A percentile compares a stretch with the other conserved stretches of the same genome.
These are phyloP conservation scores for Anastrepha obliqua DNA, from an alignment of 1,140 invertebrate genomes.

Conservation along the genomic window DNA sequence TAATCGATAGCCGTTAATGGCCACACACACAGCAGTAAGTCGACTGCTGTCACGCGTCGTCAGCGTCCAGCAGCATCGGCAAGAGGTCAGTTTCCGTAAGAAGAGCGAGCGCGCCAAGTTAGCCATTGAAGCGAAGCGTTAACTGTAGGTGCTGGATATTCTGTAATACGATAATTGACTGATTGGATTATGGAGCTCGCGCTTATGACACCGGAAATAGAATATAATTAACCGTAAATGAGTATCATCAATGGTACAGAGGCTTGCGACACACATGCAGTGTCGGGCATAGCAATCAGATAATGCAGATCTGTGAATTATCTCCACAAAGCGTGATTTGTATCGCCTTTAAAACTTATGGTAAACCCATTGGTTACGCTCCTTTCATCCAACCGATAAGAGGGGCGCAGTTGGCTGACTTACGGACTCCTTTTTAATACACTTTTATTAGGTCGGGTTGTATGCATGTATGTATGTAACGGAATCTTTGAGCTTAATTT, in stretches of 20 bases:
- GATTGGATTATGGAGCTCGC: background rate
- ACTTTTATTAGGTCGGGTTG: no score
- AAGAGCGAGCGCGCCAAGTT: background rate
- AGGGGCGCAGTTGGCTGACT: no score
- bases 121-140: background rate
- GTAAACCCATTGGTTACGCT: no score
- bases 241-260: background rate
- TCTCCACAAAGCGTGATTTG: no score
- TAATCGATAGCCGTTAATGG: constrained; percentile 1
- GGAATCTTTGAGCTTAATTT: no score
- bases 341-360: no score
- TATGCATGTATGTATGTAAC: no score
- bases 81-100: background rate
- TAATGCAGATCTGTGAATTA: no score
- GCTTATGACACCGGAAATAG: constrained; percentile 34
- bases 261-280: no score
- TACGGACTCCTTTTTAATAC: no score
- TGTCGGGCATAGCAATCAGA: no score
- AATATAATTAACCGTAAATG: constrained; percentile 27
- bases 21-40: background rate
- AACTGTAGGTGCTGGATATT: background rate
- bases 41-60: background rate
- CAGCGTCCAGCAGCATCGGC: background rate
- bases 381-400: no score
- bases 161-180: constrained; percentile 27